Conservation (phyloP, 1,140 invertebrate genomes). For the Nephotettix cincticeps region DNA sequence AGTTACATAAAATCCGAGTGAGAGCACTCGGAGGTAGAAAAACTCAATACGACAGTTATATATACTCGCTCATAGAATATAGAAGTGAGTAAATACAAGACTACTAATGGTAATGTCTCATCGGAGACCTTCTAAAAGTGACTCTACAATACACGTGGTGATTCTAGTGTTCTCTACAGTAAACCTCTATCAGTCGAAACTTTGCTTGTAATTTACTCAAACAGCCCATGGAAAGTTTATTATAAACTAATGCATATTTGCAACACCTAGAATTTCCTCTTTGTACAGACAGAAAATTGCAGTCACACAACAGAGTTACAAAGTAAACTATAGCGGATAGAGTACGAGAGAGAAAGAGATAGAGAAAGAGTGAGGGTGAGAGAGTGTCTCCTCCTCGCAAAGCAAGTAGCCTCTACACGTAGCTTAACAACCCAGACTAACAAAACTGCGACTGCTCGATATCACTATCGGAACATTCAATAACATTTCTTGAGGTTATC, state of each 20-base stretch:
- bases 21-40: neutral
- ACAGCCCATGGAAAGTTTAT: constrained; percentile 42
- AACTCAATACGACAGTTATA: neutral
- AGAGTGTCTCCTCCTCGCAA: constrained; percentile 25
- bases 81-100: constrained; percentile 25
- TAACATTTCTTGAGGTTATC: constrained; percentile 24
- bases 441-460: constrained; percentile 32
- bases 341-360: constrained; percentile 24
- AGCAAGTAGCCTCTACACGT: constrained; percentile 33
- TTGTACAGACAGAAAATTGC: constrained; percentile 41
- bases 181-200: constrained; percentile 39
- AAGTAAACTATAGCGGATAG: constrained; percentile 39
- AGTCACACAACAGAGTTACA: constrained; percentile 37
- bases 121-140: constrained; percentile 21
- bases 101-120: constrained; percentile 9
- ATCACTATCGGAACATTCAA: constrained; percentile 37
- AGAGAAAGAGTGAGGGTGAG: constrained; percentile 6
- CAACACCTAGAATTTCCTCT: constrained; percentile 32
- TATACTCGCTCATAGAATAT: constrained; percentile 1
- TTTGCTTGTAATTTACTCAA: constrained; percentile 36
- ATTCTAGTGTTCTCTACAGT: constrained; percentile 35
- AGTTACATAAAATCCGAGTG: neutral
- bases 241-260: constrained; percentile 28
- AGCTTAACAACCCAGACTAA: constrained; percentile 39
- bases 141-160: constrained; percentile 37